Base-by-base conservation (phyloP, 1,140 invertebrate species). In the Trialeurodes vaporariorum region DNA sequence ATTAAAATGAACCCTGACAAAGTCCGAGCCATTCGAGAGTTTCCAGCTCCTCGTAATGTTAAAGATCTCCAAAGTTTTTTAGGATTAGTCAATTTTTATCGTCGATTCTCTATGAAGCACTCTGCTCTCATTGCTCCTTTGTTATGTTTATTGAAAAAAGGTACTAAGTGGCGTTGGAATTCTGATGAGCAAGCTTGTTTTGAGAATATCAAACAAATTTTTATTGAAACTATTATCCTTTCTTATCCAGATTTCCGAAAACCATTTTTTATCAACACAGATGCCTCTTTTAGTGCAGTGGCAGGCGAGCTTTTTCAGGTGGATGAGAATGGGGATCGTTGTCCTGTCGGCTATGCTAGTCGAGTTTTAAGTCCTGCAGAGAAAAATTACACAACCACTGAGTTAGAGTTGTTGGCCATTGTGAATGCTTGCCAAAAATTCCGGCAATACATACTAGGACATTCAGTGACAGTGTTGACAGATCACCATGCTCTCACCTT, bases 241-340 rank as follows among this genome's bases (percentile, higher is more conserved):
- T 49, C 63, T 12, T 40, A 49, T 49, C 34, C 63, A 0, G 22
- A 58, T 64, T 64, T 64, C n/a, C 40, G 58, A 24, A 1, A 34
- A 1, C 22, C 34, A 17, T 64, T 64, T 24, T 63, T 5, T 22
- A 22, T 63, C 2, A n/a, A 63, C 27, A 63, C 62, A 0, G 62
- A 63, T 1, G 95, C 96, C 49, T 98, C 98, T 75, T 93, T 95
- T 72, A 91, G 95, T 74, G 96, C 95, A 64, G n/a, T n/a, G n/a
- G n/a, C n/a, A n/a, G n/a, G n/a, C n/a, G n/a, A n/a, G n/a, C n/a
- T n/a, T n/a, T n/a, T 92, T 98, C n/a, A n/a, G n/a, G n/a, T n/a
- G n/a, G n/a, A n/a, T n/a, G n/a, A 26, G 23, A n/a, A 61, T 9
- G n/a, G 5, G 5, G 60, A 61, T 61, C 25, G 25, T n/a, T 9